These are phyloP conservation scores for Garrulus glandarius DNA, from an alignment of 2,797 vertebrate species.

Conservation along the genomic window DNA sequence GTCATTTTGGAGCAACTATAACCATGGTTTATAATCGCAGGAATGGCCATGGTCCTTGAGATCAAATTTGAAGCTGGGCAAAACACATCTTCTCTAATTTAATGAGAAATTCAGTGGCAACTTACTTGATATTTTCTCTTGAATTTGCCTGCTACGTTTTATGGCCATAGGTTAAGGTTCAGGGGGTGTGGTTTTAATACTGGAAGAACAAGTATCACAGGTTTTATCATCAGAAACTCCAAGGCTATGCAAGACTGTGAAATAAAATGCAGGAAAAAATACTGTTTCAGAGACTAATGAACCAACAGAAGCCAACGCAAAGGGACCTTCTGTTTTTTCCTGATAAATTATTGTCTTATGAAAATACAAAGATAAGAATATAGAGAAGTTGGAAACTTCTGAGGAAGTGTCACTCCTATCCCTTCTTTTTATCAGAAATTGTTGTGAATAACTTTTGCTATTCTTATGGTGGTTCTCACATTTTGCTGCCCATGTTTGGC, in stretches of 20 bases:
- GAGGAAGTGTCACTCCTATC: not conserved
- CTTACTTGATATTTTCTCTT: not conserved
- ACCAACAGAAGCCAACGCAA: not conserved
- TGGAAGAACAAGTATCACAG: not conserved
- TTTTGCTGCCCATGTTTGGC: not conserved
- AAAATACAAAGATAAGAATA: not conserved
- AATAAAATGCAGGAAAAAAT: not conserved
- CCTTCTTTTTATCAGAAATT: not conserved
- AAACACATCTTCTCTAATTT: not conserved
- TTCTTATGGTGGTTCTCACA: not conserved
- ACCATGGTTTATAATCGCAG: not conserved
- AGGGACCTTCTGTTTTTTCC: not conserved
- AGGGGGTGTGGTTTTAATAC: not conserved
- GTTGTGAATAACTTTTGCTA: not conserved
- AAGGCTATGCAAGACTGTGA: not conserved
- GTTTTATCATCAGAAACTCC: slow-evolving; percentile 7
- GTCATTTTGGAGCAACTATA: not conserved
- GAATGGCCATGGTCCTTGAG: not conserved
- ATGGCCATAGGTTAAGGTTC: not conserved
- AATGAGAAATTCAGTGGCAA: not conserved
- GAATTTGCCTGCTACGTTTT: not conserved
- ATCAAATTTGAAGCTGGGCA: not conserved
- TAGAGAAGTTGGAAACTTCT: not conserved
- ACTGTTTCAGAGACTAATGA: not conserved
- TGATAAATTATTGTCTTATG: not conserved